phyloP scores from a whole-genome alignment of 2,797 vertebrate species.

The Hippopotamyrus pictus region DNA sequence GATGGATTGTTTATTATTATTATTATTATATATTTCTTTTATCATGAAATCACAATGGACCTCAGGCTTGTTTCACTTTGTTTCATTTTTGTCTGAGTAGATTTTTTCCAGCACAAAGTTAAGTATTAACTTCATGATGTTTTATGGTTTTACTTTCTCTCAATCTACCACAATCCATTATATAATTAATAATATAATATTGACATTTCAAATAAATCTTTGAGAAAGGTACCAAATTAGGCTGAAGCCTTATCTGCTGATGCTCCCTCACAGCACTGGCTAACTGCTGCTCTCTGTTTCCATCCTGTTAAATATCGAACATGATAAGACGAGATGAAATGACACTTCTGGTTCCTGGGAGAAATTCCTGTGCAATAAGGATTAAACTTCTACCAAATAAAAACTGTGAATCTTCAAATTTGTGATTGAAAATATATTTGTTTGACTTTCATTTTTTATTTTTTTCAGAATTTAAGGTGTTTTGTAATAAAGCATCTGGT shows the following conservation, averaged over 20 bases:
- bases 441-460: background rate
- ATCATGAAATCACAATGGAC: background rate
- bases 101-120: background rate
- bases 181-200: background rate
- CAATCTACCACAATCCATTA: background rate
- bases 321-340: background rate
- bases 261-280: background rate
- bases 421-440: background rate
- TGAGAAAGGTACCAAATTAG: background rate
- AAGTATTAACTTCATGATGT: background rate
- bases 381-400: background rate
- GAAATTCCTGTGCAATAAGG: background rate
- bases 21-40: background rate
- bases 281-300: background rate
- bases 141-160: background rate
- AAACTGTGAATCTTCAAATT: background rate
- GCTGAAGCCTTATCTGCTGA: background rate
- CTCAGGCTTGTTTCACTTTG: background rate
- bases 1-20: background rate
- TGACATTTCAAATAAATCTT: background rate
- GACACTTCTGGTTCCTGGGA: background rate
- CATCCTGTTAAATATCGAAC: background rate
- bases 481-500: background rate
- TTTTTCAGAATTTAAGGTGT: background rate
- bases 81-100: background rate